Base-by-base conservation (phyloP, 2,888 invertebrate species). In the Chymomyza fuscimana region DNA sequence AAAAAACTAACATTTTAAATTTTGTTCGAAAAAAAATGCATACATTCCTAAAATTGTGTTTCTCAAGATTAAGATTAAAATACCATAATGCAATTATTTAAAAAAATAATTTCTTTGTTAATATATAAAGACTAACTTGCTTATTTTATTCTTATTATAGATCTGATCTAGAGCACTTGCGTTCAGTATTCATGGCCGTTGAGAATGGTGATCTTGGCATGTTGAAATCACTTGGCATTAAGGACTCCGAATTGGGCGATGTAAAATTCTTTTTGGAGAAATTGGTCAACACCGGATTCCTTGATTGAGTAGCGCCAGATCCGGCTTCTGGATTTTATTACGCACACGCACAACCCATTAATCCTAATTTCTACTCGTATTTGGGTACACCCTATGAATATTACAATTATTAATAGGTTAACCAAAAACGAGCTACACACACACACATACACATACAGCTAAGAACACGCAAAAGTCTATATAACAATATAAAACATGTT, bases 201-300 rank as follows among this genome's bases (percentile, higher is more conserved):
- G 98, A 98, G 92, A 97, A 97, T 91, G 98, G 98, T 15, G 98
- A 98, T 91, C 93, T 98, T 74, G 97, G 97, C 72, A 97, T 97
- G 96, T 93, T 98, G 72, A 97, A 97, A 91, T 97, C 97, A 12
- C 94, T 98, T 76, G 98, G 98, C 80, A 98, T 98, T 92, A 97
- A 98, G 92, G 98, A 98, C 92, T 97, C 97, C 0, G 98, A 98
- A 91, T 93, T 98, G 77, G 97, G 97, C 19, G 98, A 98, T 91
- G 97, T 98, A 68, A 98, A 98, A 91, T 98, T 98, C 93, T 98
- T 98, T 94, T 94, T 98, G 89, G 98, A 98, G 93, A 97, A 98
- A 92, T 94, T 98, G 89, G 97, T 98, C 72, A 97, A 97, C 92
- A 98, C 98, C 81, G 98, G 98, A 85, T 98, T 98, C 93, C 95